These are phyloP conservation scores for Macrobrachium nipponense DNA, from an alignment of 1,140 invertebrate genomes.

Conservation along the genomic window DNA sequence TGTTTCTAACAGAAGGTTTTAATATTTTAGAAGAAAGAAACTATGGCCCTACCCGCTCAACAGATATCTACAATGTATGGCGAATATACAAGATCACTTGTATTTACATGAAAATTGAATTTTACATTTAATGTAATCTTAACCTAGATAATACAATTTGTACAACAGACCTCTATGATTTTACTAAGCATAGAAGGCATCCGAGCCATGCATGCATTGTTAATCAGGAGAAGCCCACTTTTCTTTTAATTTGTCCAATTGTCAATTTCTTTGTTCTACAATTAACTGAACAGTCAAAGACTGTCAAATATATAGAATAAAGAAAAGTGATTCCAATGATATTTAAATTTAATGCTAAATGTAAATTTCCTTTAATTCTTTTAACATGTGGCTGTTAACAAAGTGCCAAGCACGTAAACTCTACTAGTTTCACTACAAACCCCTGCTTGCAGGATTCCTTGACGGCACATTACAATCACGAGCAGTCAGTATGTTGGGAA, in stretches of 20 bases:
- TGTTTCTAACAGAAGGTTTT: constrained; percentile 33
- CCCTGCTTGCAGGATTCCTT: constrained; percentile 36
- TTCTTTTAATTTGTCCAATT: constrained; percentile 4
- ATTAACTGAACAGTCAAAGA: constrained; percentile 4
- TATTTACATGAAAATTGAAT: constrained; percentile 41
- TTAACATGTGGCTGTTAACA: constrained; percentile 45
- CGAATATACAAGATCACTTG: constrained; percentile 48
- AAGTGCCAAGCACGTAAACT: constrained; percentile 43
- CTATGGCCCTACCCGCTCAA: constrained; percentile 38
- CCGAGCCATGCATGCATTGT: constrained; percentile 35
- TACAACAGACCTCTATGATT: constrained; percentile 44
- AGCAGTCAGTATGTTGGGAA: constrained; percentile 23
- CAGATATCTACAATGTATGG: constrained; percentile 45
- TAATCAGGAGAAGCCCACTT: constrained; percentile 12
- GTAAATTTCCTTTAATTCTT: constrained; percentile 15
- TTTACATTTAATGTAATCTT: constrained; percentile 32
- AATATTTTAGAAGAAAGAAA: constrained; percentile 45
- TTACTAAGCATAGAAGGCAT: constrained; percentile 39
- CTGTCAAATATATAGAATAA: constrained; percentile 11
- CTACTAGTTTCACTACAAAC: constrained; percentile 35
- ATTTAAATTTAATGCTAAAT: constrained; percentile 41
- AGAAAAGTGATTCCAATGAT: constrained; percentile 23
- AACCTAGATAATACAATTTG: constrained; percentile 45
- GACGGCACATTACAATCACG: constrained; percentile 44
- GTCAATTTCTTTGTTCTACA: constrained; percentile 9